phyloP scores from a whole-genome alignment of 2,797 vertebrate genomes.

The Anguilla obscura region DNA sequence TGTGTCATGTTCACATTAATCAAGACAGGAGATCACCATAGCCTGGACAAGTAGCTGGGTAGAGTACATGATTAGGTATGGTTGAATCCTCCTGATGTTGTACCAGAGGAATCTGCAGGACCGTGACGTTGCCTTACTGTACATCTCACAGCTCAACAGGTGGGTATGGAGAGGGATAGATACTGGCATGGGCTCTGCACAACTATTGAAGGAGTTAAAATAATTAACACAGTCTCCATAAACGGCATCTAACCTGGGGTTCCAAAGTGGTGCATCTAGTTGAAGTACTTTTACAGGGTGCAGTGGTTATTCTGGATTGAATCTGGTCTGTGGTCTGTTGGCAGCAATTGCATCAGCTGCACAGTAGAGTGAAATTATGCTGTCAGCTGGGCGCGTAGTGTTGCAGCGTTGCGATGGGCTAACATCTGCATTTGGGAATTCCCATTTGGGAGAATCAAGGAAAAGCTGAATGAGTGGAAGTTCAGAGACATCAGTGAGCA shows the following conservation, averaged over 20 bases:
- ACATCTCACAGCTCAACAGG: constrained; percentile 37
- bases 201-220: neutral
- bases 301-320: neutral
- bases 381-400: no score
- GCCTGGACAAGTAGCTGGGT: no score
- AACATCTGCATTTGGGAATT: no score
- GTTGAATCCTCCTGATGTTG: no score
- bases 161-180: neutral
- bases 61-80: no score
- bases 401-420: no score
- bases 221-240: neutral
- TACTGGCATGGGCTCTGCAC: neutral
- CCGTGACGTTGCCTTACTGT: no score
- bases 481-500: neutral
- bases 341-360: neutral
- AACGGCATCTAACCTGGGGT: neutral
- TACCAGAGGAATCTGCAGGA: neutral
- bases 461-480: neutral
- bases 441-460: no score
- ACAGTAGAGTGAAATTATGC: no score
- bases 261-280: no score
- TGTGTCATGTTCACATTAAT: constrained; percentile 37
- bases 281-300: no score
- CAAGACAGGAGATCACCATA: neutral
- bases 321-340: neutral